A percentile compares a stretch with the other conserved stretches of the same genome.
Evolutionary conservation across 2,797 vertebrate species (phyloP).

Genomic region (Clarias pachynema): DNA sequence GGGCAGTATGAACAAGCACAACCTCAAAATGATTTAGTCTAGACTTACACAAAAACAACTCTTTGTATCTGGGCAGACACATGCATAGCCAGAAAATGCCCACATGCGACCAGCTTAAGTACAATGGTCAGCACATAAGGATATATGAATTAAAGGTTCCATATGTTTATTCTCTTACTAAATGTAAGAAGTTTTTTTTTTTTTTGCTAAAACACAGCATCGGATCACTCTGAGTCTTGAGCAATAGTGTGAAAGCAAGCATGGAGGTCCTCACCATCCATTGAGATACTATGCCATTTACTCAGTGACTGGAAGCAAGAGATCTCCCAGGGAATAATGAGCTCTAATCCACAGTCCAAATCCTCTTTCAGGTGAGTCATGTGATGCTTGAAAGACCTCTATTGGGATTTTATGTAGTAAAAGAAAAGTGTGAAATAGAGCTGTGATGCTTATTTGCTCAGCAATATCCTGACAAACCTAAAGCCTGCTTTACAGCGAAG

Average conservation of each 20-base stretch:
- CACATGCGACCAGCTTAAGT: not conserved
- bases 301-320: slow-evolving; percentile 16
- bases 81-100: not conserved
- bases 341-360: slow-evolving; percentile 14
- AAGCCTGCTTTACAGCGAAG: not conserved
- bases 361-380: slow-evolving; percentile 17
- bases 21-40: slow-evolving; percentile 3
- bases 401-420: slow-evolving; percentile 15
- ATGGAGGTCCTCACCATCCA: slow-evolving; percentile 13
- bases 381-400: slow-evolving; percentile 7
- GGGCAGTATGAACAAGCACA: slow-evolving; percentile 2
- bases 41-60: not conserved
- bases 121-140: not conserved
- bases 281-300: slow-evolving; percentile 10
- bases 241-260: not conserved
- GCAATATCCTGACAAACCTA: slow-evolving; percentile 4
- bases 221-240: not conserved
- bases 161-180: not conserved
- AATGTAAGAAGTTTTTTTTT: not conserved
- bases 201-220: slow-evolving; percentile 15
- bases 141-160: not conserved
- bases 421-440: slow-evolving; percentile 8
- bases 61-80: not conserved
- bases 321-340: slow-evolving; percentile 5
- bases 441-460: slow-evolving; percentile 14